Conservation (phyloP, 1,140 invertebrate species). For the Linepithema humile region DNA sequence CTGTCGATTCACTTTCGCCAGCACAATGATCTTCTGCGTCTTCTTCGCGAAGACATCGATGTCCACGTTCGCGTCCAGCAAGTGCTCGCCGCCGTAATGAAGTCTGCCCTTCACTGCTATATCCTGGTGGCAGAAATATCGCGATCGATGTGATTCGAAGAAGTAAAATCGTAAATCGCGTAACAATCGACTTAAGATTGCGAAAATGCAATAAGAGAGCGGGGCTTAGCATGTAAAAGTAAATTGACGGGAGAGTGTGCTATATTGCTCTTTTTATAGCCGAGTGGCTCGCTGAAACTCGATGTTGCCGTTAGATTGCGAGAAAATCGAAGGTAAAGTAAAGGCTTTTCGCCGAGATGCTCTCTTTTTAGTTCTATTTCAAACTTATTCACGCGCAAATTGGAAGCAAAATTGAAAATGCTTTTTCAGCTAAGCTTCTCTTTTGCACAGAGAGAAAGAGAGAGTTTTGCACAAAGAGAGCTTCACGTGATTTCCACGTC, state of each 20-base stretch:
- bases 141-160: neutral
- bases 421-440: slow-evolving; percentile 5
- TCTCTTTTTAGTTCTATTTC: slow-evolving; percentile 21
- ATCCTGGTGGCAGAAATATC: slow-evolving; percentile 77
- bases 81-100: slow-evolving; percentile 79
- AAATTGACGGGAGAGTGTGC: neutral
- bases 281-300: slow-evolving; percentile 9
- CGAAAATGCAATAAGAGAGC: neutral
- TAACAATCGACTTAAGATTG: neutral
- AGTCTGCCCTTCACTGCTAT: slow-evolving; percentile 83
- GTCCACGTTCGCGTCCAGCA: slow-evolving; percentile 83
- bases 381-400: slow-evolving; percentile 37
- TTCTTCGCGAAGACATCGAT: slow-evolving; percentile 87
- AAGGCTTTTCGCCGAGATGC: neutral
- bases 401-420: slow-evolving; percentile 30
- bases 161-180: neutral
- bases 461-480: neutral
- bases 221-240: neutral
- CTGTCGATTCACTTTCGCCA: slow-evolving; percentile 73
- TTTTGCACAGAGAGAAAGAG: too few relatives aligned
- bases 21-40: slow-evolving; percentile 86
- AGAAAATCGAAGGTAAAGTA: slow-evolving; percentile 43
- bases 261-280: neutral
- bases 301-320: slow-evolving; percentile 17
- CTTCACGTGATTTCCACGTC: neutral